phyloP scores from a whole-genome alignment of 2,888 invertebrate species.

The Hirtodrosophila confusa region DNA sequence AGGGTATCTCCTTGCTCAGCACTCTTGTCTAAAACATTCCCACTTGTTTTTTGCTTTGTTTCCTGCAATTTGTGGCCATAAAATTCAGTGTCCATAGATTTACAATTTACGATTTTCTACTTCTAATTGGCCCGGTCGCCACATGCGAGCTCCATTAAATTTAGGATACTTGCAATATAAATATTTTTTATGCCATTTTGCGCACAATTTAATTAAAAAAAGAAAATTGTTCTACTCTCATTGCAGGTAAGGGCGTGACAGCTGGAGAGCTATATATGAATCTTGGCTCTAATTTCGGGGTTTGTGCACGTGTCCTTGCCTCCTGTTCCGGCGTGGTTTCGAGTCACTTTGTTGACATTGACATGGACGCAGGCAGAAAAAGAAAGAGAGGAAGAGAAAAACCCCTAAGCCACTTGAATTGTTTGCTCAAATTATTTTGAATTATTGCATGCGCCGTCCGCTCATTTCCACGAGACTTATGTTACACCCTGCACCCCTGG shows the following conservation, averaged over 20 bases:
- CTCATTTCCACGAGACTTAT: conserved; percentile 50
- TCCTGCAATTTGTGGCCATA: conserved; percentile 63
- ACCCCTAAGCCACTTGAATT: conserved; percentile 64
- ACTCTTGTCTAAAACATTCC: neutral
- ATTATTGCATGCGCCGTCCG: conserved; percentile 57
- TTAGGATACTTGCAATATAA: conserved; percentile 22
- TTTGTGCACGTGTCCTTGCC: conserved; percentile 57
- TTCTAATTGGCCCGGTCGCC: conserved; percentile 59
- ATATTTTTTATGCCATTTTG: conserved; percentile 25
- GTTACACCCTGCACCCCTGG: conserved; percentile 30
- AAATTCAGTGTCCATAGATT: conserved; percentile 44
- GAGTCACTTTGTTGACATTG: conserved; percentile 36
- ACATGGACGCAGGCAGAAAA: conserved; percentile 12
- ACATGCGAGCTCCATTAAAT: conserved; percentile 50
- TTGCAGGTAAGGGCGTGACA: conserved; percentile 65
- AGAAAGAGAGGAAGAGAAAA: conserved; percentile 3
- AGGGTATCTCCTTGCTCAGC: conserved; percentile 5
- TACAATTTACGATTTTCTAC: conserved; percentile 56
- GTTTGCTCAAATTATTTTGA: conserved; percentile 72
- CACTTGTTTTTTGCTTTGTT: conserved; percentile 25
- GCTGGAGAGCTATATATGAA: conserved; percentile 33
- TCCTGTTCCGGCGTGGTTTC: conserved; percentile 3
- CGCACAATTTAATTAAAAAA: conserved; percentile 50
- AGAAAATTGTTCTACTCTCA: conserved; percentile 19
- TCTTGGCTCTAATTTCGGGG: conserved; percentile 29